These are phyloP conservation scores for Plecturocebus donacophilus DNA, from an alignment of 2,113 vertebrate species.

Conservation along the genomic window DNA sequence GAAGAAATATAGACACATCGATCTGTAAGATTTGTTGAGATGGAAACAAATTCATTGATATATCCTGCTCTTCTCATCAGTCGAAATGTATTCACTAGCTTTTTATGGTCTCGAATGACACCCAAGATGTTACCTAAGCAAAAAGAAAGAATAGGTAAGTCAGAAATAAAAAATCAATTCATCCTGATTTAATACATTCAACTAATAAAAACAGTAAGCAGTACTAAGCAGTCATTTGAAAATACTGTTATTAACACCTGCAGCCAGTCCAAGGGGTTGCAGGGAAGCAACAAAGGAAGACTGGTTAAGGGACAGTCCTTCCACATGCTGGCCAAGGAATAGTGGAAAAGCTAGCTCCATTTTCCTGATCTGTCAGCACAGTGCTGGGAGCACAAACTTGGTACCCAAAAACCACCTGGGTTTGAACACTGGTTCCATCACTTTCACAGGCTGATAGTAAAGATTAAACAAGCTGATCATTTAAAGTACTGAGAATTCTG, in stretches of 20 bases:
- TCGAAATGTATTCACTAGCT: constrained; percentile 95
- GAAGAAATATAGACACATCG: constrained; percentile 98
- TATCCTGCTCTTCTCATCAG: constrained; percentile 97
- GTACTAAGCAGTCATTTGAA: not conserved
- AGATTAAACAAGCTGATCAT: not conserved
- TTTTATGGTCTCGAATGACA: constrained; percentile 95
- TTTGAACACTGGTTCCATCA: not conserved
- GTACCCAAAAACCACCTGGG: not conserved
- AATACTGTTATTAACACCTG: not conserved
- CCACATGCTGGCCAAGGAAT: not conserved
- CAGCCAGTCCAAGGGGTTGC: not conserved
- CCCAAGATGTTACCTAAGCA: constrained; percentile 96
- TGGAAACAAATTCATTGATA: constrained; percentile 98
- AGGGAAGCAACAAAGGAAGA: not conserved
- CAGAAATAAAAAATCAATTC: not conserved
- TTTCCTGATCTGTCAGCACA: not conserved
- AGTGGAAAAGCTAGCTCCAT: not conserved
- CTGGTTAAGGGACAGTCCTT: not conserved
- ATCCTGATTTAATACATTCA: not conserved
- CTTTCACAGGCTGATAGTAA: not conserved
- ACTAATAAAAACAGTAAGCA: not conserved
- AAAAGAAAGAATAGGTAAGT: constrained; percentile 3
- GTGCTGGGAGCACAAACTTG: too few species aligned
- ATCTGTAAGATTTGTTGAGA: constrained; percentile 97
- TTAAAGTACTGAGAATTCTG: not conserved